Evolutionary conservation across 2,113 vertebrate species (phyloP), one percentile per base, ranked within the genome.

Genomic region (Lasiurus cinereus): DNA sequence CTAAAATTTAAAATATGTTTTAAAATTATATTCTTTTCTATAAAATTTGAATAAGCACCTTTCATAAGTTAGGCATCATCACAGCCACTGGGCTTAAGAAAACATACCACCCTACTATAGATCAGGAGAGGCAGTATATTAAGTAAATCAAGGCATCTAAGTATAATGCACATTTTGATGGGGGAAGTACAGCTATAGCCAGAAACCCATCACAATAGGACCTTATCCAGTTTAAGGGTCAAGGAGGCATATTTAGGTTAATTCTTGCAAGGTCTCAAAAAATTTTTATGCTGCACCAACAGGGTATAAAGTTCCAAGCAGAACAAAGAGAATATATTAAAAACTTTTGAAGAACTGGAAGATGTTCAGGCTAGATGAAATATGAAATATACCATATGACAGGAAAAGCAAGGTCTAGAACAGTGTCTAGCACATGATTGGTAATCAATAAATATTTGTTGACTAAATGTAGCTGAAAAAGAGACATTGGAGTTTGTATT

Each of bases 1-100:
- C 62, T 91, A 54, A 92, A 67, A 43, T 43, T 84, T 84, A 93
- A 92, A 85, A 93, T 77, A 22, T 27, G 48, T 89, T 79, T 36
- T 59, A 77, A 62, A 62, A 70, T 69, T 72, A 67, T 27, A 48
- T 72, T 92, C 10, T 46, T 94, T 76, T 78, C 72, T 94, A 33
- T 67, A 86, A 86, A 94, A 86, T 83, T 74, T 36, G 21, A 64
- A 21, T 67, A 91, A 79, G 3, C 3, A 10, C 39, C 3, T 52
- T 89, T 83, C 39, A 77, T 27, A 19, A 50, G 10, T 16, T 84
- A 77, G 18, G 3, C 2, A 88, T 56, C 33, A 50, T 83, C 29
- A 54, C 0, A 8, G 88, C 6, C 62, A 88, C 21, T 67, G 67
- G 18, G 22, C 36, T n/a, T n/a, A 36, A 90, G 12, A 73, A 56